Evolutionary conservation across 2,113 vertebrate genomes (phyloP).

Genomic region (Arvicanthis niloticus): DNA sequence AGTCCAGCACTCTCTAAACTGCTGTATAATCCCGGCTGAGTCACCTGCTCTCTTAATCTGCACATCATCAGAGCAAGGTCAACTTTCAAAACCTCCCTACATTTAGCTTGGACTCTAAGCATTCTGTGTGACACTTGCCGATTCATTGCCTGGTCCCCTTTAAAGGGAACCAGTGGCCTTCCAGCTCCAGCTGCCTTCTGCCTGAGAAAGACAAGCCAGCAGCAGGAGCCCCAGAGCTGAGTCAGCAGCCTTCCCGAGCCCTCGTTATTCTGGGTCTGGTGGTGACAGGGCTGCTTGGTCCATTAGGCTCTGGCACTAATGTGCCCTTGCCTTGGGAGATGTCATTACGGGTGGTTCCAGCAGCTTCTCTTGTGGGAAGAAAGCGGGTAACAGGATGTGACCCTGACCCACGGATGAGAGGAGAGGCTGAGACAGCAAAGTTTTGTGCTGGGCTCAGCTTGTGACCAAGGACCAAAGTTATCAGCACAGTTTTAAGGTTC

Average conservation of each 20-base stretch:
- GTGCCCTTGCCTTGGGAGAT: slow-evolving; percentile 1
- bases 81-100: not conserved
- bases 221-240: not conserved
- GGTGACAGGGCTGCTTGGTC: not conserved
- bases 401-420: not conserved
- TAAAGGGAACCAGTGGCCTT: not conserved
- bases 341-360: not conserved
- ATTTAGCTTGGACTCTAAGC: not conserved
- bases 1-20: not conserved
- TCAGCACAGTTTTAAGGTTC: slow-evolving; percentile 6
- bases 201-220: not conserved
- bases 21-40: not conserved
- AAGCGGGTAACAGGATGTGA: not conserved
- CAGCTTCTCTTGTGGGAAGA: slow-evolving; percentile 50
- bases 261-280: not conserved
- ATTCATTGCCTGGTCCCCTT: not conserved
- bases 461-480: not conserved
- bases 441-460: slow-evolving; percentile 52
- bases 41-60: not conserved
- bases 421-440: slow-evolving; percentile 29
- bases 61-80: not conserved
- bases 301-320: slow-evolving; percentile 6
- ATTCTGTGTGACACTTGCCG: not conserved
- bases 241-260: not conserved
- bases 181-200: not conserved